These are phyloP conservation scores for Zaprionus lachaisei DNA, from an alignment of 1,140 invertebrate genomes.

Conservation along the genomic window DNA sequence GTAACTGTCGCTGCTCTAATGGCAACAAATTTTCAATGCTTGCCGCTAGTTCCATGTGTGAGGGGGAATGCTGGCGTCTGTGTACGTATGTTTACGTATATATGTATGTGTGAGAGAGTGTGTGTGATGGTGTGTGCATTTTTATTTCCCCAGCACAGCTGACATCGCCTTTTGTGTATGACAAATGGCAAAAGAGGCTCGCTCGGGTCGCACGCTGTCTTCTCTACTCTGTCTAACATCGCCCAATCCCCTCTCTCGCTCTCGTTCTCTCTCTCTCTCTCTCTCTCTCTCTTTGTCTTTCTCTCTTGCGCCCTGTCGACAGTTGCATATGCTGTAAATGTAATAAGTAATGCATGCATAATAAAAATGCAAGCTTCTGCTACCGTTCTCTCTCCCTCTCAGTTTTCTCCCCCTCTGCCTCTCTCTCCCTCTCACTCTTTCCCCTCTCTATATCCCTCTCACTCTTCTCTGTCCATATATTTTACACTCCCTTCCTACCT, in stretches of 20 bases:
- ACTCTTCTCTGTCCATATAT: neutral
- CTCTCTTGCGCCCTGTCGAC: neutral
- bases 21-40: slow-evolving; percentile 55
- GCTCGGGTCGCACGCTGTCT: slow-evolving; percentile 19
- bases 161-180: slow-evolving; percentile 49
- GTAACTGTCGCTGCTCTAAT: slow-evolving; percentile 52
- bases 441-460: neutral
- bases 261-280: neutral
- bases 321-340: slow-evolving; percentile 37
- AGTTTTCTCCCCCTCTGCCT: neutral
- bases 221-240: neutral
- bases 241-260: neutral
- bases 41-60: neutral
- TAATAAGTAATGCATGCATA: slow-evolving; percentile 55
- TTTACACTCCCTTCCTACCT: neutral
- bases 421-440: neutral
- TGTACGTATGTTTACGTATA: neutral
- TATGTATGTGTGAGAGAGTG: neutral
- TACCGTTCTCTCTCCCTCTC: neutral
- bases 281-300: neutral
- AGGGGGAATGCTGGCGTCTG: no score
- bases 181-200: slow-evolving; percentile 45
- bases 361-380: slow-evolving; percentile 34
- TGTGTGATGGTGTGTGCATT: slow-evolving; percentile 21
- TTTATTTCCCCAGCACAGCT: slow-evolving; percentile 45